Conservation (phyloP, 92 coral and sea anemone genomes). For the Phenganax stokvisi region DNA sequence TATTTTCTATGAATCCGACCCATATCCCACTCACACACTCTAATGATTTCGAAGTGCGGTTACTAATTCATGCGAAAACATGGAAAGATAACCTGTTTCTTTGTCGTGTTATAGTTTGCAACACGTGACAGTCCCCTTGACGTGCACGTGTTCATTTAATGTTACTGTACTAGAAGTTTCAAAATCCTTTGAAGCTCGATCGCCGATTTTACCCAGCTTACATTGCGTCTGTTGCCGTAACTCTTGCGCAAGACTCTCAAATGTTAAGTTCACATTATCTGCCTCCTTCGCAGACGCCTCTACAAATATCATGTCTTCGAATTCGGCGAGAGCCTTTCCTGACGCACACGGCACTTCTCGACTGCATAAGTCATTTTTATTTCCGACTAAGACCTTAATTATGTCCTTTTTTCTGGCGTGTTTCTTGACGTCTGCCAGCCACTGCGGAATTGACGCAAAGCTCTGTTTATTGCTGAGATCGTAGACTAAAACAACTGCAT, state of each 20-base stretch:
- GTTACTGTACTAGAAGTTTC: slow-evolving; percentile 13
- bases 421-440: slow-evolving; percentile 87
- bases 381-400: slow-evolving; percentile 86
- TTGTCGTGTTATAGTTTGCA: slow-evolving; percentile 1
- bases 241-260: slow-evolving; percentile 89
- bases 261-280: slow-evolving; percentile 80
- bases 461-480: slow-evolving; percentile 91
- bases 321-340: slow-evolving; percentile 93
- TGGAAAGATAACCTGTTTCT: no score
- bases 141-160: slow-evolving; percentile 26
- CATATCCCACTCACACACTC: no score
- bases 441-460: slow-evolving; percentile 93
- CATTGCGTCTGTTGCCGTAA: slow-evolving; percentile 55
- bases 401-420: slow-evolving; percentile 64
- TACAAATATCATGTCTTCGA: slow-evolving; percentile 83
- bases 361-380: slow-evolving; percentile 86
- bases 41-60: no score
- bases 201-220: slow-evolving; percentile 9
- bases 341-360: slow-evolving; percentile 87
- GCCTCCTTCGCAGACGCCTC: slow-evolving; percentile 99
- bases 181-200: background rate
- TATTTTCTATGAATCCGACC: no score
- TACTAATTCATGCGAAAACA: no score
- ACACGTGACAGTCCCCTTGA: slow-evolving; percentile 31
- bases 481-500: slow-evolving; percentile 92